Evolutionary conservation across 2,113 vertebrate species (phyloP).

Genomic region (Cheirogaleus medius): DNA sequence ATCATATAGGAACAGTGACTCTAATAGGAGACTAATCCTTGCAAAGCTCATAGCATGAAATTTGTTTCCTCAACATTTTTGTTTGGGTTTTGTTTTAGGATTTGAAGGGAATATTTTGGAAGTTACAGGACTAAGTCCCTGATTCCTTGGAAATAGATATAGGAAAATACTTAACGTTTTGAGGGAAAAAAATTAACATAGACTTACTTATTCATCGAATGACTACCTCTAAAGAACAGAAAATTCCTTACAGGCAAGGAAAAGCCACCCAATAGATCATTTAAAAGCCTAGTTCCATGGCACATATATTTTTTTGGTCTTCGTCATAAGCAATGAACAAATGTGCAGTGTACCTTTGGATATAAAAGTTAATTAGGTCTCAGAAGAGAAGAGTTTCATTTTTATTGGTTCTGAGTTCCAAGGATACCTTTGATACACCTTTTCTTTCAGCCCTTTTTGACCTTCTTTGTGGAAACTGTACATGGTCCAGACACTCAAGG

Average conservation of each 20-base stretch:
- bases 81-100: constrained; percentile 70
- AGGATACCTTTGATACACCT: constrained; percentile 71
- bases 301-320: constrained; percentile 71
- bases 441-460: constrained; percentile 52
- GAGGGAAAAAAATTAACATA: constrained; percentile 70
- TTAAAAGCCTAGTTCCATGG: constrained; percentile 72
- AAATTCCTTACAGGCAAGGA: constrained; percentile 70
- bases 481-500: background rate
- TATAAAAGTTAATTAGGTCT: constrained; percentile 84
- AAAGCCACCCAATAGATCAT: constrained; percentile 69
- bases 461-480: constrained; percentile 42
- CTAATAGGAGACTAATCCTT: constrained; percentile 74
- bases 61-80: constrained; percentile 73
- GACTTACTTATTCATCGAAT: constrained; percentile 65
- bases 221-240: constrained; percentile 69
- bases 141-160: constrained; percentile 60
- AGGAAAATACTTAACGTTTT: constrained; percentile 64
- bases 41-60: constrained; percentile 68
- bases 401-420: constrained; percentile 76
- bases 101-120: constrained; percentile 63
- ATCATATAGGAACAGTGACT: constrained; percentile 66
- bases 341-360: constrained; percentile 73
- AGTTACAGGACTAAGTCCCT: constrained; percentile 58
- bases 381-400: constrained; percentile 79
- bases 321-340: constrained; percentile 76